Conservation (phyloP, 2,888 invertebrate genomes). For the Drosophila emarginata region DNA sequence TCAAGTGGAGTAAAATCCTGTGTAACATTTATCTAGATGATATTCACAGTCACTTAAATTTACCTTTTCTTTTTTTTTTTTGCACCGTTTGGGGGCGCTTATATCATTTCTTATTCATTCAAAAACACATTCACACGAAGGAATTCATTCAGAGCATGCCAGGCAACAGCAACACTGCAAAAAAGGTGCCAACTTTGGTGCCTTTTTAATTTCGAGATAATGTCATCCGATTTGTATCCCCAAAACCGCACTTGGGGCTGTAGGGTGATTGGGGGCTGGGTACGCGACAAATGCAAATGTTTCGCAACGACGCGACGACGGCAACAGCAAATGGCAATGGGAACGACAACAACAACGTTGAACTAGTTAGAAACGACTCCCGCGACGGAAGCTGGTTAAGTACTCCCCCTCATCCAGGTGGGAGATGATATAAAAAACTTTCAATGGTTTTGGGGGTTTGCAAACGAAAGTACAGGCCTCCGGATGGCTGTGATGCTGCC, state of each 20-base stretch:
- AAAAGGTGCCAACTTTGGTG: slow-evolving; percentile 54
- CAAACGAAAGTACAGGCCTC: too few relatives aligned
- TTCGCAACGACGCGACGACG: slow-evolving; percentile 17
- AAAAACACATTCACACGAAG: slow-evolving; percentile 66
- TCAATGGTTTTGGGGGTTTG: slow-evolving; percentile 9
- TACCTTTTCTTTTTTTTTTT: slow-evolving; percentile 48
- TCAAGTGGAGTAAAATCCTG: slow-evolving; percentile 29
- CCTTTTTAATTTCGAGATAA: slow-evolving; percentile 74
- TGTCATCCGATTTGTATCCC: slow-evolving; percentile 66
- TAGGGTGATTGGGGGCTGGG: neutral
- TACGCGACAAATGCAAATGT: slow-evolving; percentile 27
- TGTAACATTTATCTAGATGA: slow-evolving; percentile 67
- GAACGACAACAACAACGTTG: slow-evolving; percentile 37
- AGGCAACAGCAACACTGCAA: slow-evolving; percentile 38
- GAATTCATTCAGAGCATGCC: slow-evolving; percentile 70
- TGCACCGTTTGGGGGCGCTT: slow-evolving; percentile 56
- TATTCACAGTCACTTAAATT: slow-evolving; percentile 61
- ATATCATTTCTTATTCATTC: slow-evolving; percentile 72
- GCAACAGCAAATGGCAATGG: neutral
- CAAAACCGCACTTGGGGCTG: slow-evolving; percentile 41
- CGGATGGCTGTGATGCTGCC: slow-evolving; percentile 35
- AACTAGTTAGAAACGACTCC: slow-evolving; percentile 27
- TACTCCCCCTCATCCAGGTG: slow-evolving; percentile 40
- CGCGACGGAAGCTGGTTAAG: slow-evolving; percentile 46
- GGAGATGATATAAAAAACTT: neutral